These are phyloP conservation scores for Gallirallus australis DNA, from an alignment of 2,797 vertebrate genomes.

Conservation along the genomic window DNA sequence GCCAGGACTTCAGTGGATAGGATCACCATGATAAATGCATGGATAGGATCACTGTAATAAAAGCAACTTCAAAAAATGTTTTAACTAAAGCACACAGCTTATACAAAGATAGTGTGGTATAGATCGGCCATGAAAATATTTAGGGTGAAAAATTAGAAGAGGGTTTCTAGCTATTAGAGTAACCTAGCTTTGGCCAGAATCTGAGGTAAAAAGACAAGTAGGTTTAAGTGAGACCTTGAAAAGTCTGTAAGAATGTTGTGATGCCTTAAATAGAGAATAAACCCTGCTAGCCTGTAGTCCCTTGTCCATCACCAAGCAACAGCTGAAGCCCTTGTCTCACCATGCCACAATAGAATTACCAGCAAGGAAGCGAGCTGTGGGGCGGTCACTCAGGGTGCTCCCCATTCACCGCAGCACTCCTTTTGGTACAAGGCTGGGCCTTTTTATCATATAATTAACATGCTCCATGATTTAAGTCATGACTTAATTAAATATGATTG, in stretches of 20 bases:
- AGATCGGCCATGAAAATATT: not conserved
- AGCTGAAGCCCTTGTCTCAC: not conserved
- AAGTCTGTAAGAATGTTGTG: not conserved
- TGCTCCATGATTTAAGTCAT: not conserved
- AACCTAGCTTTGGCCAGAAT: not conserved
- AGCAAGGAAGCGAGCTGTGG: fast-evolving
- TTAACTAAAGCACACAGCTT: not conserved
- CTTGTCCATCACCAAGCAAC: not conserved
- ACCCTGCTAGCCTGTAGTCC: not conserved
- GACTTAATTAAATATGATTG: not conserved
- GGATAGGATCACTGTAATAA: not conserved
- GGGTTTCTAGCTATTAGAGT: not conserved
- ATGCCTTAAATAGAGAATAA: not conserved
- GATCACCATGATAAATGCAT: too few relatives aligned
- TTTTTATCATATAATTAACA: not conserved
- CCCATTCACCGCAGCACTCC: not conserved
- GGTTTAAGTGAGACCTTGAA: not conserved
- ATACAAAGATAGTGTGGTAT: not conserved
- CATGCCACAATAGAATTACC: not conserved
- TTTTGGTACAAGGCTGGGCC: not conserved
- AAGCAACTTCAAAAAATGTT: not conserved
- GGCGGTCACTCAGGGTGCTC: not conserved
- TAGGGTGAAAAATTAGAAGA: not conserved
- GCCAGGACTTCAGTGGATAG: not conserved
- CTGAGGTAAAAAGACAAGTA: not conserved